Evolutionary conservation across 2,888 invertebrate species (phyloP).

Genomic region (Ophion ellenae): DNA sequence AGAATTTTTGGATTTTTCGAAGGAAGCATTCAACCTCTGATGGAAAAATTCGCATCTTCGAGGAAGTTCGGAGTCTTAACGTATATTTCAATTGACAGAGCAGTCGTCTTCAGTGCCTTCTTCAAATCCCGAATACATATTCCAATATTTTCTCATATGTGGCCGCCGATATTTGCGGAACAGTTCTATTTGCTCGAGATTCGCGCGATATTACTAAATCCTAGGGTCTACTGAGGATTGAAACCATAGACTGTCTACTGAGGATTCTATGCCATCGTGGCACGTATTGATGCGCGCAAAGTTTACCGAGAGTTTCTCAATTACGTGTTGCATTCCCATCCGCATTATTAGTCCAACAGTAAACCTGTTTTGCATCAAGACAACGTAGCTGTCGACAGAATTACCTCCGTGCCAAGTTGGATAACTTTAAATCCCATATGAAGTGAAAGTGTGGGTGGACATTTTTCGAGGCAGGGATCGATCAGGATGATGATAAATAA

Average conservation of each 20-base stretch:
- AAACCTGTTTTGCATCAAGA: conserved; percentile 33
- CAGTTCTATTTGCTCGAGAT: conserved; percentile 46
- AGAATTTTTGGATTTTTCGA: not conserved
- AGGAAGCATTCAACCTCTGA: not conserved
- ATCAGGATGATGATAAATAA: not conserved
- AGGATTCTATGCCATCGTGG: conserved; percentile 14
- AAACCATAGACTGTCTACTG: conserved; percentile 15
- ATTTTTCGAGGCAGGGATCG: not conserved
- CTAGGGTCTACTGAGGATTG: conserved; percentile 17
- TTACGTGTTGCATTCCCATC: conserved; percentile 27
- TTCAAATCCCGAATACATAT: conserved; percentile 47
- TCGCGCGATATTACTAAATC: conserved; percentile 14
- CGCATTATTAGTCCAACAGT: conserved; percentile 23
- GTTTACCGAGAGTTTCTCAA: conserved; percentile 31
- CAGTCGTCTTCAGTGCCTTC: conserved; percentile 1
- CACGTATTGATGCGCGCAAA: conserved; percentile 28
- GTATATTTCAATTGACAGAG: not conserved
- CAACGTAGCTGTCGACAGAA: not conserved
- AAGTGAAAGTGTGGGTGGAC: not conserved
- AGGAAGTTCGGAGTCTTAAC: not conserved
- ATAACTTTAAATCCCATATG: not conserved
- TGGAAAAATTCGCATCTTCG: not conserved
- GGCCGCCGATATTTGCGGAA: conserved; percentile 27
- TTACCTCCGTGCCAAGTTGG: not conserved
- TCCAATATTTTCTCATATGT: conserved; percentile 47